A percentile compares a stretch with the other conserved stretches of the same genome.
Evolutionary conservation across 2,888 invertebrate species (phyloP).

Genomic region (Rhagonycha fulva): DNA sequence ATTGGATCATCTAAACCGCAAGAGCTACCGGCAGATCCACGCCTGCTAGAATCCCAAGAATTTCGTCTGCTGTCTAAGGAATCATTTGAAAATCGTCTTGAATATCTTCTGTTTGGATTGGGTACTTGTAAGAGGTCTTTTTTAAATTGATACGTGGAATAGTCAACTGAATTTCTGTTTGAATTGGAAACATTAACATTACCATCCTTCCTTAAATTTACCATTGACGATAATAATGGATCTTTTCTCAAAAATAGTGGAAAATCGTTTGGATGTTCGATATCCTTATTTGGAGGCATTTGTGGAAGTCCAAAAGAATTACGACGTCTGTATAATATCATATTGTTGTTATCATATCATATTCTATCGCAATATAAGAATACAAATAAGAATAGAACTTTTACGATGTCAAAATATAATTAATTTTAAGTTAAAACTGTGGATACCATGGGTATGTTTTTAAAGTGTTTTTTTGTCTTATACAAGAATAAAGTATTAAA

Average conservation of each 20-base stretch:
- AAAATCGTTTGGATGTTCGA: constrained; percentile 74
- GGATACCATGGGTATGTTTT: background rate
- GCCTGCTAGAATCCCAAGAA: constrained; percentile 70
- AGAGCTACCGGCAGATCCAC: constrained; percentile 66
- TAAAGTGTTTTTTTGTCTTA: background rate
- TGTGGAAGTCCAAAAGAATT: constrained; percentile 66
- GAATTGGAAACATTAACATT: constrained; percentile 29
- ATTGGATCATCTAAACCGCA: constrained; percentile 63
- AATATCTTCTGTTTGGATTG: constrained; percentile 59
- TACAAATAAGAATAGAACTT: background rate
- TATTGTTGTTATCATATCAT: background rate
- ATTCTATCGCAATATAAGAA: background rate
- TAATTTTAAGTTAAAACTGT: background rate
- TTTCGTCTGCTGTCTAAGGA: constrained; percentile 71
- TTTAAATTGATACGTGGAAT: constrained; percentile 45
- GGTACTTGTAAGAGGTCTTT: constrained; percentile 56
- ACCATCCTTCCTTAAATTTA: constrained; percentile 43
- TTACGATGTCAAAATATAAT: background rate
- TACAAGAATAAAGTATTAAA: no score
- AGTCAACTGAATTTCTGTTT: constrained; percentile 46
- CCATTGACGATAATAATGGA: constrained; percentile 45
- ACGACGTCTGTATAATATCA: constrained; percentile 57
- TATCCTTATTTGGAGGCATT: constrained; percentile 61
- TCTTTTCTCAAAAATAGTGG: constrained; percentile 69
- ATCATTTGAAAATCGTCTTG: constrained; percentile 67